Evolutionary conservation across 2,113 vertebrate species (phyloP), one percentile per base, ranked within the genome.

Genomic region (Okapia johnstoni): DNA sequence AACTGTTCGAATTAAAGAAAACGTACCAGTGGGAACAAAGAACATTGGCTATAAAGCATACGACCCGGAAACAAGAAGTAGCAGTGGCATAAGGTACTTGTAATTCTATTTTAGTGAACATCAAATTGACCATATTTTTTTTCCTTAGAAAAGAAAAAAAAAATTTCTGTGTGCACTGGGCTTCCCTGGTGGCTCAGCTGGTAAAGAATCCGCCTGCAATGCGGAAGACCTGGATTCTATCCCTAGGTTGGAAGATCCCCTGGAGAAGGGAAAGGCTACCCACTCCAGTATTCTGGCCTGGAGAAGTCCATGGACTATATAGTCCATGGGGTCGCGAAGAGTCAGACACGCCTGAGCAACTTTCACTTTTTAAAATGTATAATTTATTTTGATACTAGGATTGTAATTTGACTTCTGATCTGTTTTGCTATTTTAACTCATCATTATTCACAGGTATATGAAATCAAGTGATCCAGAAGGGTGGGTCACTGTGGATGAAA

Each of bases 41-140:
- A 98, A 98, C 57, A 97, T 98, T 89, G 98, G 89, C 0, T 99
- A 99, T 1, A 43, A 85, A 40, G 99, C 99, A 6, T 40, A 92
- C 3, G 99, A 99, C 93, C 99, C 99, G 7, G 99, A 99, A 97
- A 99, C 98, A 63, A 98, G 98, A 90, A 99, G 98, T n/a, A 99
- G 98, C 58, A 81, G 83, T 9, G 99, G 99, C 98, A 99, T 99
- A 98, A 99, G 93, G 99, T 99, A 98, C 96, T 60, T 81, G 40
- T 36, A 3, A 60, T 88, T 83, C 46, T 85, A 25, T 6, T 85
- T 46, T 93, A 7, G 6, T 77, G 13, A 16, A 46, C 19, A 48
- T 26, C 19, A 81, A 26, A 66, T 87, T 40, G 63, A 48, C 16
- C 36, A 0, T 55, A 57, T 5, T 80, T 76, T 26, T 25, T 70